Evolutionary conservation across 2,113 vertebrate species (phyloP).

Genomic region (Platichthys flesus): DNA sequence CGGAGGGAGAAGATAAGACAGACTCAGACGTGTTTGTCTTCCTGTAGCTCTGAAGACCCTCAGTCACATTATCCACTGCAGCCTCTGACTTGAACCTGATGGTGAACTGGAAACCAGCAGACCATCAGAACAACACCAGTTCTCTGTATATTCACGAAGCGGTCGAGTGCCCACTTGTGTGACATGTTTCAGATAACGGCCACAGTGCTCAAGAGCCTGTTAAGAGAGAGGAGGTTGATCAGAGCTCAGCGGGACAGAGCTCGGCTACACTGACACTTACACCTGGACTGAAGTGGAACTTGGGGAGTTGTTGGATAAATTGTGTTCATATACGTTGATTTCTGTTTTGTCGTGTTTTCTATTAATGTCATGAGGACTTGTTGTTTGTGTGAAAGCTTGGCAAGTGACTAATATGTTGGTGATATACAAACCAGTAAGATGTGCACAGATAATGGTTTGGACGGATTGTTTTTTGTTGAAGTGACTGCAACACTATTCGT

Average conservation of each 20-base stretch:
- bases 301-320: background rate
- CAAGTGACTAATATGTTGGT: too few relatives aligned
- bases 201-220: background rate
- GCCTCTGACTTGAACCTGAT: background rate
- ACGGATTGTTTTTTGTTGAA: too few relatives aligned
- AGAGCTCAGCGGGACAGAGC: background rate
- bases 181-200: background rate
- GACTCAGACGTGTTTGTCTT: conserved; percentile 4
- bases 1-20: background rate
- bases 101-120: background rate
- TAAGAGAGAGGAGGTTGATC: background rate
- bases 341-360: too few relatives aligned
- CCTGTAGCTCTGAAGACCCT: background rate
- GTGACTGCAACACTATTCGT: too few relatives aligned
- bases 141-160: too few relatives aligned
- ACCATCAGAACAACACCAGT: background rate
- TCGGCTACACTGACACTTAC: background rate
- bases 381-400: too few relatives aligned
- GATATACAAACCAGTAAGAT: too few relatives aligned
- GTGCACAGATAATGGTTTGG: too few relatives aligned
- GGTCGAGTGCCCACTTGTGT: background rate
- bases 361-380: too few relatives aligned
- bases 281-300: background rate
- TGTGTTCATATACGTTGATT: too few relatives aligned
- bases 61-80: background rate